Percentiles rank a stretch among this genome's conserved stretches.
These are phyloP conservation scores for Drosophila insularis DNA, from an alignment of 1,140 invertebrate species.

Conservation along the genomic window DNA sequence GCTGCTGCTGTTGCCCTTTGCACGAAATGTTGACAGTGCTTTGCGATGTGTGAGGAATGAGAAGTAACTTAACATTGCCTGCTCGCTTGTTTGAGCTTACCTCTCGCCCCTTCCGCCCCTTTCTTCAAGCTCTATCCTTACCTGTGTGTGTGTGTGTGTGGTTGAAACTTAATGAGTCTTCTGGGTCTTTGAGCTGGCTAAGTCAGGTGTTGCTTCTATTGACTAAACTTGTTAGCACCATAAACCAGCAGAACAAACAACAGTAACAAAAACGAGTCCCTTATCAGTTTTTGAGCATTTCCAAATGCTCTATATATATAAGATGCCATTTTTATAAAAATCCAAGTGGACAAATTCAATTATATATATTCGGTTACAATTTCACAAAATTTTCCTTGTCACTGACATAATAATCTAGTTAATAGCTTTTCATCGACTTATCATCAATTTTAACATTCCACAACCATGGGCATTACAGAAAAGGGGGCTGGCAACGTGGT, in stretches of 20 bases:
- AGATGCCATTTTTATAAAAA: neutral
- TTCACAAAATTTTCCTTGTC: neutral
- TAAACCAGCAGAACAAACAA: slow-evolving; percentile 15
- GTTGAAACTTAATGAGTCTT: slow-evolving; percentile 56
- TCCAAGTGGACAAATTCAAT: neutral
- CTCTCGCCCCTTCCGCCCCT: neutral
- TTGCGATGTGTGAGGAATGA: slow-evolving; percentile 16
- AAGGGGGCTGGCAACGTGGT: neutral
- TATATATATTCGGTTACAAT: neutral
- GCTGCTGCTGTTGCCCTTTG: slow-evolving; percentile 42
- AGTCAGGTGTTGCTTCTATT: slow-evolving; percentile 44
- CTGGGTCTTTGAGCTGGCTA: slow-evolving; percentile 24
- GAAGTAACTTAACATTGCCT: slow-evolving; percentile 25
- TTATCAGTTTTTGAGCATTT: neutral
- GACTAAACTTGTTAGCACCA: slow-evolving; percentile 62
- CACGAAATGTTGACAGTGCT: slow-evolving; percentile 73
- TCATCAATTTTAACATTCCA: slow-evolving; percentile 1
- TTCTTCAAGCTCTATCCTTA: neutral
- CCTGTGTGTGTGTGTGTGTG: slow-evolving; percentile 31
- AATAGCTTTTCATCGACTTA: neutral
- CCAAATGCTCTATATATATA: neutral
- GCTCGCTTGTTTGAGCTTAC: neutral
- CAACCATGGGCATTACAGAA: neutral
- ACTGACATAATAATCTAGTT: neutral
- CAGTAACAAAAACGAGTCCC: slow-evolving; percentile 8